Evolutionary conservation across 2,888 invertebrate species (phyloP).

Genomic region (Smittia aterrima): DNA sequence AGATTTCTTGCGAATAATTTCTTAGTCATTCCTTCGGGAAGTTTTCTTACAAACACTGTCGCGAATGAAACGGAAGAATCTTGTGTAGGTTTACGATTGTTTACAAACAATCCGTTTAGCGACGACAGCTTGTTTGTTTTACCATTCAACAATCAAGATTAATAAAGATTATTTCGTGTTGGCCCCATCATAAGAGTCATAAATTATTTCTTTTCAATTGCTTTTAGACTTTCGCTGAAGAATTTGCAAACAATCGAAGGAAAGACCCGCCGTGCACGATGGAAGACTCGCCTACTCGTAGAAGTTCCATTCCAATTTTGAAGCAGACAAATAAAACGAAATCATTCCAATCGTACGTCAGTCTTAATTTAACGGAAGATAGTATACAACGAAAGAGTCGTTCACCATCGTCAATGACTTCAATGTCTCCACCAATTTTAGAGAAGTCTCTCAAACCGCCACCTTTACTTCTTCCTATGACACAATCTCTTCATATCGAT

Average conservation of each 20-base stretch:
- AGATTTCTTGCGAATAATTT: no score
- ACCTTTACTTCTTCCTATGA: not conserved
- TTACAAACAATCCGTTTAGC: no score
- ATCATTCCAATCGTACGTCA: slow-evolving; percentile 33
- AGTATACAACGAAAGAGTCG: slow-evolving; percentile 4
- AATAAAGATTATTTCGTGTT: no score
- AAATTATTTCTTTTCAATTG: no score
- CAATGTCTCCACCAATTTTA: slow-evolving; percentile 6
- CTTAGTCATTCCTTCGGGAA: no score
- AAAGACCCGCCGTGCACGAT: not conserved
- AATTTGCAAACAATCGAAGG: not conserved
- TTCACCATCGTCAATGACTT: not conserved
- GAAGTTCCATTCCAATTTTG: slow-evolving; percentile 35
- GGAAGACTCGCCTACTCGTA: slow-evolving; percentile 28
- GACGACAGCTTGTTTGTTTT: no score
- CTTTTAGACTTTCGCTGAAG: not conserved
- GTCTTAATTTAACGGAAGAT: not conserved
- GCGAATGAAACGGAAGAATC: no score
- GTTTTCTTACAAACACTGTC: no score
- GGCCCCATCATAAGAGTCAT: no score
- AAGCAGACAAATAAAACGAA: slow-evolving; percentile 31
- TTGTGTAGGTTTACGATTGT: no score
- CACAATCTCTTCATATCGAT: slow-evolving; percentile 13
- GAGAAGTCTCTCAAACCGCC: not conserved
- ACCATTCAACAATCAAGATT: no score